phyloP scores from a whole-genome alignment of 2,113 vertebrate genomes.

The Scophthalmus maximus region DNA sequence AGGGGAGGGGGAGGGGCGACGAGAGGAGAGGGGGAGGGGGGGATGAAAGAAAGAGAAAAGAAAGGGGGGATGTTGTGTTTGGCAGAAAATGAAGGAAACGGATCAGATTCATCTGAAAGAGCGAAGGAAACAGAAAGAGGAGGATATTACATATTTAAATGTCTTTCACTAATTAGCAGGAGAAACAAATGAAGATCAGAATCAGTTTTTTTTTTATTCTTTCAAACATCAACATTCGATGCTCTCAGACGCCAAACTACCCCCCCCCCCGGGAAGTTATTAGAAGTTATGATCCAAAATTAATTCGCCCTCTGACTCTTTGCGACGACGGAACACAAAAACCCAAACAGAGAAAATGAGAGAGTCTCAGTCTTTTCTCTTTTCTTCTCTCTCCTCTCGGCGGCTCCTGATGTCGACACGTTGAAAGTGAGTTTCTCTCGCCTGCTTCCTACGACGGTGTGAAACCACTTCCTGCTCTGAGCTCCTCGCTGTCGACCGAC shows the following conservation, averaged over 20 bases:
- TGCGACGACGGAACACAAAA: not conserved
- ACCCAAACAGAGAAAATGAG: too few relatives aligned
- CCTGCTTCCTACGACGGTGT: too few relatives aligned
- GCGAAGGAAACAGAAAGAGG: slow-evolving; percentile 12
- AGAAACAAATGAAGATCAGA: slow-evolving; percentile 18
- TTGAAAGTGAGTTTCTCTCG: too few relatives aligned
- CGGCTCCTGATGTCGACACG: too few relatives aligned
- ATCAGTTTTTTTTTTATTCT: slow-evolving; percentile 18
- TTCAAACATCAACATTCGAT: slow-evolving; percentile 48
- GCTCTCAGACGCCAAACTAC: slow-evolving; percentile 21
- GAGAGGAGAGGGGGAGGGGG: not conserved
- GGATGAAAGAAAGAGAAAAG: not conserved
- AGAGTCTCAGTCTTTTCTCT: too few relatives aligned
- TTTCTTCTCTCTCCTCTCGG: too few relatives aligned
- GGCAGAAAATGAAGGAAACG: slow-evolving; percentile 63
- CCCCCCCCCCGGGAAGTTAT: not conserved
- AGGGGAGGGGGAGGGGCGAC: slow-evolving; percentile 3
- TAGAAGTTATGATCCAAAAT: slow-evolving; percentile 39
- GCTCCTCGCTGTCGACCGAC: too few relatives aligned
- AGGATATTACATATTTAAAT: slow-evolving; percentile 63
- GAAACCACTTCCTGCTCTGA: too few relatives aligned
- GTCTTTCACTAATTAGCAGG: slow-evolving; percentile 67
- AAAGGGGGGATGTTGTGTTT: slow-evolving; percentile 9
- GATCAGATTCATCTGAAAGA: slow-evolving; percentile 47
- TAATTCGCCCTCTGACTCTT: slow-evolving; percentile 31